These are phyloP conservation scores for Canis aureus DNA, from an alignment of 2,113 vertebrate species.

Conservation along the genomic window DNA sequence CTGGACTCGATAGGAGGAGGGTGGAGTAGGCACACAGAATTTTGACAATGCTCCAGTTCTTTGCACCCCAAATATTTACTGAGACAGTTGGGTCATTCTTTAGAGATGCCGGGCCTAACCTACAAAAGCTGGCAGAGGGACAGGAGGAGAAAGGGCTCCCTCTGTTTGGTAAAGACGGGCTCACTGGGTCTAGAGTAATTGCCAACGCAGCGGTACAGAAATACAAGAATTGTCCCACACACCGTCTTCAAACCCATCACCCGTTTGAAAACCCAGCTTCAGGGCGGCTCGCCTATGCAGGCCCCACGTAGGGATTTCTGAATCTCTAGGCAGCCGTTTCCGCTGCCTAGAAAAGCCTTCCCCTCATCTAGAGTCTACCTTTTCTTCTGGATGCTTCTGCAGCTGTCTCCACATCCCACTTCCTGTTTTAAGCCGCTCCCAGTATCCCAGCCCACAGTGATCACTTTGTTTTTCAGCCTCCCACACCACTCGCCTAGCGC, in stretches of 20 bases:
- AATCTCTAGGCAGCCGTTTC: background rate
- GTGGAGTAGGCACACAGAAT: conserved; percentile 35
- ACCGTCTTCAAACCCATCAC: background rate
- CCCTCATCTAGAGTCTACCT: background rate
- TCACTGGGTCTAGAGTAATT: background rate
- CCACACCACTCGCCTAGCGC: background rate
- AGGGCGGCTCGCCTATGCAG: background rate
- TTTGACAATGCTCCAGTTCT: conserved; percentile 54
- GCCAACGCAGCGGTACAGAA: background rate
- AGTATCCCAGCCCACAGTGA: background rate
- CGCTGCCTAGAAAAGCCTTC: background rate
- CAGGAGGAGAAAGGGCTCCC: background rate
- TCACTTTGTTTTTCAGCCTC: conserved; percentile 58
- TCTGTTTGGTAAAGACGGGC: background rate
- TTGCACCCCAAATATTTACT: conserved; percentile 61
- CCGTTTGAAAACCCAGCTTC: background rate
- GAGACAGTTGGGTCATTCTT: conserved; percentile 55
- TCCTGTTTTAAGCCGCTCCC: conserved; percentile 3
- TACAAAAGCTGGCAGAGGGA: conserved; percentile 11
- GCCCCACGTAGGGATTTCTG: background rate
- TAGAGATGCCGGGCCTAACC: background rate
- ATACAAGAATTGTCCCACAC: background rate
- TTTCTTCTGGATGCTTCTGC: conserved; percentile 7
- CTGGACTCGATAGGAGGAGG: conserved; percentile 69
- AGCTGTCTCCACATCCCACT: background rate